These are phyloP conservation scores for Alethe diademata DNA, from an alignment of 2,113 vertebrate species.

Conservation along the genomic window DNA sequence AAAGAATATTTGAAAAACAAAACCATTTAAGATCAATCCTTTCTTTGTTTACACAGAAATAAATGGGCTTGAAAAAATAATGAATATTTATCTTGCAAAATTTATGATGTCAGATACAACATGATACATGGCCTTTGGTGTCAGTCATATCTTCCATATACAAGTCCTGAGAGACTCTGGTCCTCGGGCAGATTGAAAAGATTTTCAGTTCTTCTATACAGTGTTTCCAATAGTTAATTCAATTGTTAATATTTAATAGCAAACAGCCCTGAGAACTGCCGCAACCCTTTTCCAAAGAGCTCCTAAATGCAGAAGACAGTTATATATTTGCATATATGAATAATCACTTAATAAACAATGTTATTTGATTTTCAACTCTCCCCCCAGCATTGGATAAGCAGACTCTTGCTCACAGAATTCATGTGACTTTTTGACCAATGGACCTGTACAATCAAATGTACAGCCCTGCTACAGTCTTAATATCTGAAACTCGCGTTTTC, in stretches of 20 bases:
- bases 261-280: neutral
- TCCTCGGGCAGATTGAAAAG: neutral
- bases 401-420: neutral
- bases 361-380: neutral
- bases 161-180: neutral
- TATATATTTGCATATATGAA: constrained; percentile 21
- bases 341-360: constrained; percentile 20
- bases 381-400: neutral
- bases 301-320: neutral
- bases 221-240: neutral
- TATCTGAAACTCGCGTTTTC: neutral
- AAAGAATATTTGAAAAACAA: neutral
- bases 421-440: neutral
- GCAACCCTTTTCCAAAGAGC: neutral
- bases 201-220: neutral
- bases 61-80: neutral
- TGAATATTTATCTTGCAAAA: neutral
- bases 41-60: neutral
- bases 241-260: constrained; percentile 19
- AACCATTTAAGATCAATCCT: neutral
- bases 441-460: neutral
- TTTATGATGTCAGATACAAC: neutral
- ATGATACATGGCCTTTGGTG: neutral
- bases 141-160: neutral
- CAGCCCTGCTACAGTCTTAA: neutral